A percentile compares a stretch with the other conserved stretches of the same genome.
Conservation (phyloP, 2,113 vertebrate species). For the Azemiops feae region DNA sequence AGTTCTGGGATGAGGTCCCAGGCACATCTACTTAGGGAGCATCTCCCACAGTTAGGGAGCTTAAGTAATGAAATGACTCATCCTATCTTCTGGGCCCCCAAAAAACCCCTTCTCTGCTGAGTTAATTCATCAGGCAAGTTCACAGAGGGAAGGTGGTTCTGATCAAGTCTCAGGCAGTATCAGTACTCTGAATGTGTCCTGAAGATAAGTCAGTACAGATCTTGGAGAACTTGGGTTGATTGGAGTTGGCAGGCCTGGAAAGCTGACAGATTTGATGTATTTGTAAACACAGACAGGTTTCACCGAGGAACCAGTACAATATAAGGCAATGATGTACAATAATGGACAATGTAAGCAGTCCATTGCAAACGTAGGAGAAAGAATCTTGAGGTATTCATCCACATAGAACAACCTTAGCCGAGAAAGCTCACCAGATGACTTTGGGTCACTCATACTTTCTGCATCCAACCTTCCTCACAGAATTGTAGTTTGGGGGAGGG, state of each 20-base stretch:
- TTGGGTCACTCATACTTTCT: background rate
- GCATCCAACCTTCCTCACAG: background rate
- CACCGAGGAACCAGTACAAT: background rate
- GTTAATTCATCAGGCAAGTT: background rate
- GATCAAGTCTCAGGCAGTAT: background rate
- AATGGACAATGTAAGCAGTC: background rate
- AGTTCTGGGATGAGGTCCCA: background rate
- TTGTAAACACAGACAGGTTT: background rate
- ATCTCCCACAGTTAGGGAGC: background rate
- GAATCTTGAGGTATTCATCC: background rate
- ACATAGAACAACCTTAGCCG: background rate
- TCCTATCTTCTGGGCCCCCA: background rate
- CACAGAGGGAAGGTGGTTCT: background rate
- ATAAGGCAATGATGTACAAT: background rate
- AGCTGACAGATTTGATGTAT: background rate
- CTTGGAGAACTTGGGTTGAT: background rate
- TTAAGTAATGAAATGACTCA: background rate
- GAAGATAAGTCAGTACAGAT: background rate
- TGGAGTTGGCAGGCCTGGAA: background rate
- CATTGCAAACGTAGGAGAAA: background rate
- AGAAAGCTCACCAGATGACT: background rate
- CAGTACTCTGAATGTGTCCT: background rate
- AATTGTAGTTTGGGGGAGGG: background rate
- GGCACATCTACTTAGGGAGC: background rate
- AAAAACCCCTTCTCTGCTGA: background rate